Evolutionary conservation across 1,140 invertebrate species (phyloP), one percentile per base, ranked within the genome.

Genomic region (Cataglyphis hispanica): DNA sequence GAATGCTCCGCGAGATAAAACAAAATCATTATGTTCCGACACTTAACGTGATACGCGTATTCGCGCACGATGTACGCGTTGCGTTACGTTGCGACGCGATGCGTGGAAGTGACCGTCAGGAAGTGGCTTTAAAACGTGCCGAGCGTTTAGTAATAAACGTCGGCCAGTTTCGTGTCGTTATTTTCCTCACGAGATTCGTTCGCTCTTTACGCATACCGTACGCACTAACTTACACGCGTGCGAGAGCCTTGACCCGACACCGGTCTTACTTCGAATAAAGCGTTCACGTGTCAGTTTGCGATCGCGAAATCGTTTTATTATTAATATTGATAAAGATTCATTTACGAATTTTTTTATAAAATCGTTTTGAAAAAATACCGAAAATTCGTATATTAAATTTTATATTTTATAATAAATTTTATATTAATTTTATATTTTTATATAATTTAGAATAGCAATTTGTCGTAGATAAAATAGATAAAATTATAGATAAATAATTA

Each of bases 41-140:
- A 87, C 80, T 58, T 56, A 34, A 74, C 56, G 43, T 58, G 81
- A 80, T 69, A 31, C 46, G 70, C 63, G 61, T 34, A 37, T 76
- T 40, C 46, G 22, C 27, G 77, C 27, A 27, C 40, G 13, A 22
- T 50, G 31, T 31, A 31, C 31, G 76, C 64, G n/a, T 50, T 50
- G 60, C 75, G 25, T 61, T 58, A n/a, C 50, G 31, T 74, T 56
- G 43, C 75, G 40, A 10, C 7, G 60, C n/a, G 27, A 8, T 53
- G 40, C 40, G 25, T 43, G 34, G 25, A 40, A 40, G 53, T 27
- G 31, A 27, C 31, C 43, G 53, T 69, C 80, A 90, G 89, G 89
- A 90, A 90, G 89, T 84, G 40, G 50, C 72, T 90, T 72, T 66
- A 67, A 87, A 90, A 86, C 89, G 88, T 90, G 88, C 88, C 67